These are phyloP conservation scores for Pterocles gutturalis DNA, from an alignment of 2,113 vertebrate genomes.

Conservation along the genomic window DNA sequence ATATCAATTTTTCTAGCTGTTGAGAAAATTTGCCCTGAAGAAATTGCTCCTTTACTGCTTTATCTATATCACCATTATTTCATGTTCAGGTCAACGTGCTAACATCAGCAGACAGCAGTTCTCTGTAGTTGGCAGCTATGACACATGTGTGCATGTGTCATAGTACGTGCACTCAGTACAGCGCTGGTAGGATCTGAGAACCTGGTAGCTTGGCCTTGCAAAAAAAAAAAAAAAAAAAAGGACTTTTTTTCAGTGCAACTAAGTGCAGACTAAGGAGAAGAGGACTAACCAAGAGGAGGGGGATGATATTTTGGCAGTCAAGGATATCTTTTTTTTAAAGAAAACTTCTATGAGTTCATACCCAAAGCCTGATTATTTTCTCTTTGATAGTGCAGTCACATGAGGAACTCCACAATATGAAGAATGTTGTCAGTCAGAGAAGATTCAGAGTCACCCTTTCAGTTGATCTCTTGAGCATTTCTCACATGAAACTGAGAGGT, in stretches of 20 bases:
- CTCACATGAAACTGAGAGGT: not conserved
- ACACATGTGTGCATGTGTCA: too few relatives aligned
- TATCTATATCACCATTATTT: not conserved
- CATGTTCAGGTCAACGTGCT: not conserved
- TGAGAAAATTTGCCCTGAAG: constrained; percentile 26
- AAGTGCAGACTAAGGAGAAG: not conserved
- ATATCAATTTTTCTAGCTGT: constrained; percentile 14
- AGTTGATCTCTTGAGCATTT: not conserved
- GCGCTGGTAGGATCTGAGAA: not conserved
- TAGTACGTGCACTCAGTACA: not conserved
- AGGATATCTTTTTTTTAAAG: not conserved
- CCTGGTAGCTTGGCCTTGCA: not conserved
- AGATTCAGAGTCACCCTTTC: not conserved
- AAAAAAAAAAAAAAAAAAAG: not conserved
- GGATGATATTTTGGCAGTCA: not conserved
- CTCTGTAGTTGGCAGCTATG: not conserved
- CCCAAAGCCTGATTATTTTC: not conserved
- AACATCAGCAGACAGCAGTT: not conserved
- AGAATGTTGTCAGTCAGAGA: not conserved
- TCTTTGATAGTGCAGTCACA: not conserved
- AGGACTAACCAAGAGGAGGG: not conserved
- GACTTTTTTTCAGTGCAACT: not conserved
- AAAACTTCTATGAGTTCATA: not conserved
- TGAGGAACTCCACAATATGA: not conserved
- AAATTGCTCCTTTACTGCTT: not conserved